These are phyloP conservation scores for Acleris literana DNA, from an alignment of 2,888 invertebrate species.

Conservation along the genomic window DNA sequence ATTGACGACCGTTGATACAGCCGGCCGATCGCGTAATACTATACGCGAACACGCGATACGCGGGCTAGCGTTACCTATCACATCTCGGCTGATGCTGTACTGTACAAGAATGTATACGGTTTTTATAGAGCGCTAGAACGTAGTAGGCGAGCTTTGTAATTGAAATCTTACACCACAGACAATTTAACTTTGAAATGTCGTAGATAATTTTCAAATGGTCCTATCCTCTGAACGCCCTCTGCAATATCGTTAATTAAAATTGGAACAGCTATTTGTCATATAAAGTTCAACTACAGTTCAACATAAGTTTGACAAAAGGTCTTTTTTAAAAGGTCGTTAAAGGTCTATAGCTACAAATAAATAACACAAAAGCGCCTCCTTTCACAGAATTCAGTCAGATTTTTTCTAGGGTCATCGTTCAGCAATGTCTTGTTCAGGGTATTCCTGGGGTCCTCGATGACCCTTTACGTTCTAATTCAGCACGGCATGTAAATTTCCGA, in stretches of 20 bases:
- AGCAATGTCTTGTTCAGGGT: neutral
- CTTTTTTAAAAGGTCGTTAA: too few species aligned
- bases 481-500: conserved; percentile 6
- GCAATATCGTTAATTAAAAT: too few species aligned
- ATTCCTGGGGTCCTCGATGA: neutral
- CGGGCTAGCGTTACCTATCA: conserved; percentile 79
- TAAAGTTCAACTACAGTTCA: too few species aligned
- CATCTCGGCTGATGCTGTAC: conserved; percentile 49
- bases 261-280: too few species aligned
- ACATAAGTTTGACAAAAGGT: too few species aligned
- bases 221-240: too few species aligned
- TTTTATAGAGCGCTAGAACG: conserved; percentile 22
- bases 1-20: conserved; percentile 83
- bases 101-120: conserved; percentile 33
- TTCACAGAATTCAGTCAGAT: too few species aligned
- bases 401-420: neutral
- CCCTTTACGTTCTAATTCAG: neutral
- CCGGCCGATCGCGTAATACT: conserved; percentile 78
- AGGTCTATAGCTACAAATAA: too few species aligned
- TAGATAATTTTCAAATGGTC: too few species aligned
- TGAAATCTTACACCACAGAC: too few species aligned
- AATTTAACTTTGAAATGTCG: too few species aligned
- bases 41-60: conserved; percentile 78
- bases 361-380: too few species aligned
- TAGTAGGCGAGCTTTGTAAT: neutral